Evolutionary conservation across 2,888 invertebrate genomes (phyloP), one percentile per base, ranked within the genome.

Genomic region (Encarsia formosa): DNA sequence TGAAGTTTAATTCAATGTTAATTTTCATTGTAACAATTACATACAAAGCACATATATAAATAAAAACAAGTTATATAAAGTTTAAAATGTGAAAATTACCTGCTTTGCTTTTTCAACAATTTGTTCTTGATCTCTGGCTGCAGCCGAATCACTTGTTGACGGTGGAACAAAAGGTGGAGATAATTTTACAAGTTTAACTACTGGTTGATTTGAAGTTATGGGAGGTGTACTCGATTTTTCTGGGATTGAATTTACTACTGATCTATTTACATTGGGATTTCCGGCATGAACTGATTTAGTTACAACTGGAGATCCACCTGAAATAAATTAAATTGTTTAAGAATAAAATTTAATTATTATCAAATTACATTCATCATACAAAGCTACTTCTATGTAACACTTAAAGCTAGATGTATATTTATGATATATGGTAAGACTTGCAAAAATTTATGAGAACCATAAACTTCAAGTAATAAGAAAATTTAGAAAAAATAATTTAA

Each of bases 71-170:
- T 18, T 15, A 26, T 32, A 31, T 34, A 31, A 15, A 20, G 37
- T 39, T 16, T 22, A 34, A 37, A 52, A 29, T 19, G 31, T 8
- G 39, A 42, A 32, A 49, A 58, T 54, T 63, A 81, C 85, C 78
- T 90, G 90, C 74, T 89, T 90, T 13, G 89, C 90, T 70, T 88
- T 85, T 68, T 90, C 88, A 19, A 88, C 88, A 65, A 90, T 88
- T 73, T 88, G 85, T 71, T 88, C 87, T 66, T 85, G 86, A 65
- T 78, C 81, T 59, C 70, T 55, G 39, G 41, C 62, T 57, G 58
- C 70, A 61, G 73, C 62, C 57, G 58, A 70, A 61, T 73, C 69
- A 59, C 67, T 63, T 11, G 68, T 61, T 53, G 65, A 58, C 51
- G 65, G 29, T 19, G n/a, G n/a, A n/a, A 63, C 57, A 39, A 61